Percentiles rank a stretch among this genome's conserved stretches.
phyloP scores from a whole-genome alignment of 2,797 vertebrate species.

The Poeciliopsis turneri region DNA sequence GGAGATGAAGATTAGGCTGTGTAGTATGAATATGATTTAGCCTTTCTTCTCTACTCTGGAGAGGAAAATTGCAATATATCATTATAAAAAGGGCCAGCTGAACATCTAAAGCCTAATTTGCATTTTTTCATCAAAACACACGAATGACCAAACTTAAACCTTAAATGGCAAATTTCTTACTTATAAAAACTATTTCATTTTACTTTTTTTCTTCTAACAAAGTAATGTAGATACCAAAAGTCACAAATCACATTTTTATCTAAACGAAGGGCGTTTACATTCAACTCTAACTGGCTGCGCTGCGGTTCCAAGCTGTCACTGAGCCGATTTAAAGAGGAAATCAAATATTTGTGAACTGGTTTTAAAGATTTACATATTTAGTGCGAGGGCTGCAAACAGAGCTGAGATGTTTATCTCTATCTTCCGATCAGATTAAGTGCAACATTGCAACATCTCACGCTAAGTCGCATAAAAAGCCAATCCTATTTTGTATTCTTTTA shows the following conservation, averaged over 20 bases:
- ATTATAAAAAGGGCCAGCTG: not conserved
- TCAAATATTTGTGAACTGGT: not conserved
- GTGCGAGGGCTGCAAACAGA: not conserved
- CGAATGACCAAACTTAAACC: not conserved
- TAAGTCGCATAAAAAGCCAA: not conserved
- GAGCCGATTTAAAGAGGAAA: not conserved
- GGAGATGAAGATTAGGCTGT: not conserved
- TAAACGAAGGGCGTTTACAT: not conserved
- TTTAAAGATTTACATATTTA: constrained; percentile 11
- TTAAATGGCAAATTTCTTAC: not conserved
- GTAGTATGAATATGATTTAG: not conserved
- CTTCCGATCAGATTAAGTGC: not conserved
- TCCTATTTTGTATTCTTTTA: not conserved
- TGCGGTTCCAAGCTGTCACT: not conserved
- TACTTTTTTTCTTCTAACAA: not conserved
- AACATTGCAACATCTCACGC: not conserved
- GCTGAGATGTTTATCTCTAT: constrained; percentile 5
- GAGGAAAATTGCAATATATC: not conserved
- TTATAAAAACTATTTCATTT: not conserved
- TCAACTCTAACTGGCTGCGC: too few species aligned
- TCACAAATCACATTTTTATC: not conserved
- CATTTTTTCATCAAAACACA: not conserved
- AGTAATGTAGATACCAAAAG: not conserved
- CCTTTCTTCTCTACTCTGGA: not conserved
- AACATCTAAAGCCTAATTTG: not conserved